phyloP scores from a whole-genome alignment of 2,113 vertebrate species.

The Limnothrissa miodon region DNA sequence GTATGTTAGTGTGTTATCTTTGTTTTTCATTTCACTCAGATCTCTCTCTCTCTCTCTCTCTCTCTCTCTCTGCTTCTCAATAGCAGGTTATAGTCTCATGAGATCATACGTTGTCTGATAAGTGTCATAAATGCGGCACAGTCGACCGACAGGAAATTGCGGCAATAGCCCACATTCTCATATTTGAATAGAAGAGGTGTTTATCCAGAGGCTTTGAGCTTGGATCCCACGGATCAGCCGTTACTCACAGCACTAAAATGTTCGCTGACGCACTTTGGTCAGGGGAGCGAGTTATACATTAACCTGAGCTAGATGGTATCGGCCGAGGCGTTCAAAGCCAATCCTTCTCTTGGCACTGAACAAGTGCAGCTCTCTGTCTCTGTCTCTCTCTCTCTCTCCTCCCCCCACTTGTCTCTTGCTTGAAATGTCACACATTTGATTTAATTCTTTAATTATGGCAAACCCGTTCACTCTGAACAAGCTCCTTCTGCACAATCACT shows the following conservation, averaged over 20 bases:
- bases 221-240: neutral
- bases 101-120: conserved; percentile 8
- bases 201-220: neutral
- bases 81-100: neutral
- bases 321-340: conserved; percentile 23
- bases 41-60: no score
- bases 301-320: conserved; percentile 34
- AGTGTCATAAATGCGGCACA: neutral
- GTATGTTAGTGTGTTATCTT: neutral
- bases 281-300: conserved; percentile 44
- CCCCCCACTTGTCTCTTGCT: neutral
- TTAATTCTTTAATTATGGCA: conserved; percentile 40
- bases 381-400: neutral
- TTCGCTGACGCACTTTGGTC: conserved; percentile 9
- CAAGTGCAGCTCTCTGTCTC: neutral
- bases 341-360: conserved; percentile 24
- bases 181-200: conserved; percentile 14
- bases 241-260: conserved; percentile 13
- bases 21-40: neutral
- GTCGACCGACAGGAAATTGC: neutral
- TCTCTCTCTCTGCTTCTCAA: neutral
- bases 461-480: neutral
- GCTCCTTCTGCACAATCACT: neutral
- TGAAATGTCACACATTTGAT: conserved; percentile 41
- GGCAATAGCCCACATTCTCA: conserved; percentile 8